Base-by-base conservation (phyloP, 2,113 vertebrate genomes). In the Malurus cyaneus region DNA sequence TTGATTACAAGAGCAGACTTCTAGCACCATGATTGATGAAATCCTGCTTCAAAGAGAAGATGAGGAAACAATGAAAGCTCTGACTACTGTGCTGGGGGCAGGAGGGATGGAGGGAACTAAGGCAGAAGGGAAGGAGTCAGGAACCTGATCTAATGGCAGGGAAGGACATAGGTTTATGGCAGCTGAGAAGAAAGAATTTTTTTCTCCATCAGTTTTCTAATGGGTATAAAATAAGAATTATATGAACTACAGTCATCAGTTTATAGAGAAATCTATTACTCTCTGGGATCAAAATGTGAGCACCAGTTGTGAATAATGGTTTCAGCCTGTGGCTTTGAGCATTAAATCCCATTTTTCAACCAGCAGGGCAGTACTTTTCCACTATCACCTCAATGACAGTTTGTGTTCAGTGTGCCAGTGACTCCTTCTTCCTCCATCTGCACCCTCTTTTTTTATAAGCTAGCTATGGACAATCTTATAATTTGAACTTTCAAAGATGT, bases 191-290 rank as follows among this genome's bases (percentile, higher is more conserved):
- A 92, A 91, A 60, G 54, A 91, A 80, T 42, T 49, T 64, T 94
- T 91, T 94, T 86, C 76, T 89, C 41, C 1, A 1, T 80, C 81
- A 64, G 28, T 94, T 94, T 95, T 90, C 82, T 92, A 92, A 95
- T 90, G 57, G 80, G 53, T 90, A 57, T 62, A 90, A 94, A 95
- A 94, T 67, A 95, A 92, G 90, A 96, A 94, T 80, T 93, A 84
- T 78, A 95, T 95, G 69, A 96, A 96, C 85, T 83, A 64, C 50
- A 90, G 47, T 86, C 89, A 88, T 88, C 72, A 86, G 92, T 96
- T 96, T 88, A 93, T 81, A 93, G 64, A 92, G 88, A 95, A 93
- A 94, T 86, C 94, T 84, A 90, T 96, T 97, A 93, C 82, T 94
- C 64, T 94, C 79, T 74, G 82, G 53, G 69, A 92, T 96, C 92